Evolutionary conservation across 2,113 vertebrate species (phyloP).

Genomic region (Salvelinus alpinus): DNA sequence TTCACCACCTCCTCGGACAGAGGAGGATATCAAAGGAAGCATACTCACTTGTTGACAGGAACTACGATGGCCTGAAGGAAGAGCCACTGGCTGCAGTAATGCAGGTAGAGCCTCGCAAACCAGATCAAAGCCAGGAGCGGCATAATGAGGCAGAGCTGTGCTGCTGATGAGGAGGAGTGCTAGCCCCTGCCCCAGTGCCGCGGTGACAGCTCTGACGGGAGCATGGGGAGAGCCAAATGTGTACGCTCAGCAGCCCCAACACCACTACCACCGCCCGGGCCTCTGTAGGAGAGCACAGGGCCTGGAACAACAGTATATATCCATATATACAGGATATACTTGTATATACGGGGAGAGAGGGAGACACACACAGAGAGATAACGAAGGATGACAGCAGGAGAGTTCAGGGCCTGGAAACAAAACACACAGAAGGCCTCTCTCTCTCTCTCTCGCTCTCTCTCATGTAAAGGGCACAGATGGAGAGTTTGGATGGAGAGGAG

Average conservation of each 20-base stretch:
- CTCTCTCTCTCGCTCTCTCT: conserved; percentile 21
- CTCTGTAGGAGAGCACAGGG: background rate
- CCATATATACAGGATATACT: background rate
- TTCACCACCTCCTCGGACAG: conserved; percentile 38
- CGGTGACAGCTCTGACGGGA: conserved; percentile 78
- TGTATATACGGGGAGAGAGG: background rate
- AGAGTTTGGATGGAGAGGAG: conserved; percentile 34
- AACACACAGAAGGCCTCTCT: too few species aligned
- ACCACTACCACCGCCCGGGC: background rate
- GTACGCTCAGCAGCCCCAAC: conserved; percentile 50
- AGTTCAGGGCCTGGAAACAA: background rate
- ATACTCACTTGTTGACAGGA: conserved; percentile 90
- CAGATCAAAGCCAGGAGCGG: conserved; percentile 81
- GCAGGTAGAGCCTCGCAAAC: conserved; percentile 90
- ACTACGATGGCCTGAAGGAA: conserved; percentile 83
- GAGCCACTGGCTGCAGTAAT: conserved; percentile 93
- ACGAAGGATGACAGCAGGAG: too few species aligned
- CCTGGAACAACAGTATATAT: conserved; percentile 38
- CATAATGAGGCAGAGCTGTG: conserved; percentile 76
- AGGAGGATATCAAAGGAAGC: conserved; percentile 68
- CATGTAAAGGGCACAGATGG: conserved; percentile 69
- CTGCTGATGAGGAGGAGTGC: conserved; percentile 8
- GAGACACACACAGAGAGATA: background rate
- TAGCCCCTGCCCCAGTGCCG: conserved; percentile 59
- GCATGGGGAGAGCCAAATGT: conserved; percentile 63